Evolutionary conservation across 1,140 invertebrate species (phyloP), one percentile per base, ranked within the genome.

Genomic region (Formica exsecta): DNA sequence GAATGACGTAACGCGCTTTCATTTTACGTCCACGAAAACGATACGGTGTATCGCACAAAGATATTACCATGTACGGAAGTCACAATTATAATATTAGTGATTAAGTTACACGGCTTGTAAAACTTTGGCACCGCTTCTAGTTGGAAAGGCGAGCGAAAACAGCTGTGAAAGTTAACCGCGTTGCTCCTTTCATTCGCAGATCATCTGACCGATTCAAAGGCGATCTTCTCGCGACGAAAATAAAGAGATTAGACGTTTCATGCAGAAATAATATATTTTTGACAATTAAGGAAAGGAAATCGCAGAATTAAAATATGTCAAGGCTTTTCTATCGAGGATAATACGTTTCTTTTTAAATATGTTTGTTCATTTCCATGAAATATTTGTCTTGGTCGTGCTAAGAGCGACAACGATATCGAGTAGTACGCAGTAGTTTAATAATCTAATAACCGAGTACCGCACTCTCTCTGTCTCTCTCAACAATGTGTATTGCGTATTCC

Each of bases 401-500:
- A 38, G 1, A 36, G 2, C 48, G 13, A 41, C 41, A 41, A 9
- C 16, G 36, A 70, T 41, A 68, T 48, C 7, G 38, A 75, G 41
- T 44, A 13, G 41, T 44, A 51, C n/a, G 41, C 71, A 32, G 13
- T 68, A 65, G 29, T 64, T 29, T 51, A 68, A 68, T 22, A 38
- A n/a, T 36, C 51, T 75, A 75, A 76, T 29, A 76, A 22, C 71
- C 13, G 32, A n/a, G 68, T 48, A 64, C 25, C 48, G n/a, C 59
- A 36, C 59, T 32, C 32, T 32, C 32, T 32, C 32, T 32, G 2
- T 32, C 32, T 32, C 32, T 32, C 32, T 32, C 32, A 32, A 41
- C 64, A 76, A 85, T 71, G 48, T 9, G 9, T 48, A 51, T 86
- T 74, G 65, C 71, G 65, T 71, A 65, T 66, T 80, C 65, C 73